Conservation (phyloP, 2,113 vertebrate genomes). For the Bothrops jararaca region DNA sequence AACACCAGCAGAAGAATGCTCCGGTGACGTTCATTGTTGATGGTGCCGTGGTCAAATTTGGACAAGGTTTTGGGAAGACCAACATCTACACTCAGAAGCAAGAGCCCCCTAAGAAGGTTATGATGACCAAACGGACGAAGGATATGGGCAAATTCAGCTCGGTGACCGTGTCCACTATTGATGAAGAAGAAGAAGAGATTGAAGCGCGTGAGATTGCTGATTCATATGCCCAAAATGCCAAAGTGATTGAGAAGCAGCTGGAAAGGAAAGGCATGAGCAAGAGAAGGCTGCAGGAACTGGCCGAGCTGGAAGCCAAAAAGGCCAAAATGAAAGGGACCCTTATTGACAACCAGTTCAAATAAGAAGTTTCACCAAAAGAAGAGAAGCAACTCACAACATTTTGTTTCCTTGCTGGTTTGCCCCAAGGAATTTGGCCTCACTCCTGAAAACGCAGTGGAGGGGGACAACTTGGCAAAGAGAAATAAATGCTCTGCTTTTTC, state of each 20-base stretch:
- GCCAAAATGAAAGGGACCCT: conserved; percentile 99
- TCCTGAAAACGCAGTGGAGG: background rate
- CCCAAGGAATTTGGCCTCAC: background rate
- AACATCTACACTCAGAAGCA: conserved; percentile 95
- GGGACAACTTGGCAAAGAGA: background rate
- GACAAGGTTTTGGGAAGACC: conserved; percentile 92
- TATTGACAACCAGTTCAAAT: conserved; percentile 99
- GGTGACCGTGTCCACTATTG: conserved; percentile 96
- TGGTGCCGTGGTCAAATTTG: conserved; percentile 92
- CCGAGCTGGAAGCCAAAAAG: conserved; percentile 93
- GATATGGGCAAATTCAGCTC: conserved; percentile 99
- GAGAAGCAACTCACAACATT: conserved; percentile 4
- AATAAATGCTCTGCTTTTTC: background rate
- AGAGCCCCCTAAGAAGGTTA: conserved; percentile 97
- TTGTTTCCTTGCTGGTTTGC: background rate
- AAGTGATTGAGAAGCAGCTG: conserved; percentile 97
- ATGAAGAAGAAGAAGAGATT: conserved; percentile 98
- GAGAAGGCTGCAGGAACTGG: conserved; percentile 90
- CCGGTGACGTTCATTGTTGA: conserved; percentile 91
- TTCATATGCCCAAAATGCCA: conserved; percentile 95
- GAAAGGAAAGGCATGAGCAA: conserved; percentile 99
- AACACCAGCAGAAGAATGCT: conserved; percentile 90
- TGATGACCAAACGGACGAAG: conserved; percentile 98
- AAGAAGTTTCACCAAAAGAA: conserved; percentile 41
- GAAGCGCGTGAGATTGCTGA: conserved; percentile 95